phyloP scores from a whole-genome alignment of 2,797 vertebrate genomes.

The Neoniphon sammara region DNA sequence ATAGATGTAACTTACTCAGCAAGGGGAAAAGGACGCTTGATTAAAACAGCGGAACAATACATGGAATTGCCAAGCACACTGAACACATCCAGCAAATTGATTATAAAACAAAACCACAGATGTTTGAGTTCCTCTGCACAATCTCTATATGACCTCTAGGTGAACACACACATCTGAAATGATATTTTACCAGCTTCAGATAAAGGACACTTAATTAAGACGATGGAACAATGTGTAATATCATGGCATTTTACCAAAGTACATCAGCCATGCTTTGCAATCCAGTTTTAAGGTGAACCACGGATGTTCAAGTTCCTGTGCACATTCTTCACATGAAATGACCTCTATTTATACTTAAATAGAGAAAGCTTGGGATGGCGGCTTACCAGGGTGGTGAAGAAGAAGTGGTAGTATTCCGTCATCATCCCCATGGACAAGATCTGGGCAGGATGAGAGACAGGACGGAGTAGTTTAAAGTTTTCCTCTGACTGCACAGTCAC shows the following conservation, averaged over 20 bases:
- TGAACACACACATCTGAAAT: conserved; percentile 20
- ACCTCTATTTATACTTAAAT: background rate
- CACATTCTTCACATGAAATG: background rate
- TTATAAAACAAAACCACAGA: conserved; percentile 63
- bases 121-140: conserved; percentile 55
- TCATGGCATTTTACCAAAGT: background rate
- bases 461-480: conserved; percentile 11
- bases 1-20: conserved; percentile 18
- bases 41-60: conserved; percentile 46
- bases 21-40: conserved; percentile 46
- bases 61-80: conserved; percentile 51
- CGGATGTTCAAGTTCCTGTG: background rate
- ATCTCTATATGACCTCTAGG: conserved; percentile 46
- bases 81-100: conserved; percentile 52
- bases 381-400: conserved; percentile 98
- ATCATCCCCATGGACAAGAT: conserved; percentile 99
- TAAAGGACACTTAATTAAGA: conserved; percentile 44
- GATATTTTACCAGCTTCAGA: conserved; percentile 1
- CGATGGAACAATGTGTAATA: conserved; percentile 17
- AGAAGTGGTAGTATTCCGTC: conserved; percentile 99
- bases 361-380: background rate
- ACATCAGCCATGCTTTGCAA: conserved; percentile 4
- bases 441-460: conserved; percentile 53
- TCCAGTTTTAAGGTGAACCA: conserved; percentile 7
- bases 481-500: conserved; percentile 11